Base-by-base conservation (phyloP, 2,797 vertebrate species). In the Neostethus bicornis region DNA sequence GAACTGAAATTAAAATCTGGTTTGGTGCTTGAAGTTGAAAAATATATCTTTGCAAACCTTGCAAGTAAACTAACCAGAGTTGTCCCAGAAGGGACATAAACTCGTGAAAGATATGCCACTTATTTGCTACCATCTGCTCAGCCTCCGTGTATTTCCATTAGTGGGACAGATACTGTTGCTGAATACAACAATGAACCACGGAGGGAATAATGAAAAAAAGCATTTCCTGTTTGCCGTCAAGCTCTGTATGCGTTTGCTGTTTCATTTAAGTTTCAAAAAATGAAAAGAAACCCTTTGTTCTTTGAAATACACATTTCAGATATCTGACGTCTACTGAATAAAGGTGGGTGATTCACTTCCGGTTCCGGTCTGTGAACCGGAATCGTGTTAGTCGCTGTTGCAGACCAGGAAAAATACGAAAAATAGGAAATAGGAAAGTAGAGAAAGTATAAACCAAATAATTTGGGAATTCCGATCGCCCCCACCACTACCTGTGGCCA, bases 51-150 rank as follows among this genome's bases (percentile, higher is more conserved):
- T 70, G 59, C 74, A 81, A 83, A 63, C 16, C 16, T 34, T 14
- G 37, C 51, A 69, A 69, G 58, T 21, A 60, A 79, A 75, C 53
- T 80, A 21, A 67, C 31, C 60, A 60, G 55, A 59, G 29, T 77
- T 25, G 42, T 88, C 82, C 80, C 81, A 73, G 76, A 75, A 74
- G 80, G 70, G 62, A 78, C 59, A 73, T 74, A 66, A 79, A 66
- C 19, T 52, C 62, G 86, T 80, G 79, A 81, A 83, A 73, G 62
- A 85, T 81, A 63, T 60, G 53, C 46, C 44, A 60, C 69, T 76
- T 81, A 89, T 85, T 84, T 79, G 53, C 67, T 29, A 47, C 82
- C 84, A 87, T 89, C 85, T 89, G 86, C 72, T 87, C 64, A 50
- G 41, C 47, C 64, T 80, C 56, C 55, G 39, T 66, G 56, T 53